Base-by-base conservation (phyloP, 2,113 vertebrate species). In the Anhinga rufa region DNA sequence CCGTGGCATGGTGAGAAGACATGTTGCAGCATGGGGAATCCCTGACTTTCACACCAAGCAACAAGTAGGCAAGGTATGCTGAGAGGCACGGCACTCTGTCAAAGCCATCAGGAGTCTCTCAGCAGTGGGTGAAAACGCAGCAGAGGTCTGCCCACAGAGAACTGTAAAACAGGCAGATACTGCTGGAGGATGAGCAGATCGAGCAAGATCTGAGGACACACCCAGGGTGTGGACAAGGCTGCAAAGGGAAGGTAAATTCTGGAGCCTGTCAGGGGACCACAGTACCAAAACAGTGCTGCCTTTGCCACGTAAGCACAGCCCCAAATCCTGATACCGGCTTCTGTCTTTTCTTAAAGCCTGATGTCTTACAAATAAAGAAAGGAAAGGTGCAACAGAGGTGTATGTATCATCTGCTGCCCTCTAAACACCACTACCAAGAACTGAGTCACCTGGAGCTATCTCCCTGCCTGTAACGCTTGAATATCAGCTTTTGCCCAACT, bases 51-150 rank as follows among this genome's bases (percentile, higher is more conserved):
- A 70, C 20, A 54, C 11, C 14, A 81, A 65, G 24, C 5, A 70
- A 20, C 51, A 88, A 14, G 9, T 17, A 65, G 46, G 22, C 62
- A 46, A 71, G 25, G 28, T 49, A 34, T 61, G 34, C 68, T 0
- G 0, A 13, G 24, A 78, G 24, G 18, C 15, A 36, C 11, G 9
- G 51, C 8, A 8, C n/a, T 68, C 48, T 3, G 1, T 7, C 68
- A 78, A 60, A 77, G 22, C 20, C 60, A 52, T 9, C 31, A 42
- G 36, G 36, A 82, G 55, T 10, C 7, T 31, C 32, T 58, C 66
- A 79, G 65, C 62, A 26, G 32, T 51, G 44, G 9, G 17, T 54
- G 65, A 52, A 87, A 93, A 75, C 2, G 1, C 17, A 25, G 40
- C 21, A 18, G 2, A 12, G 15, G 7, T 62, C 34, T 91, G 64